Evolutionary conservation across 2,113 vertebrate genomes (phyloP), one percentile per base, ranked within the genome.

Genomic region (Oriolus oriolus): DNA sequence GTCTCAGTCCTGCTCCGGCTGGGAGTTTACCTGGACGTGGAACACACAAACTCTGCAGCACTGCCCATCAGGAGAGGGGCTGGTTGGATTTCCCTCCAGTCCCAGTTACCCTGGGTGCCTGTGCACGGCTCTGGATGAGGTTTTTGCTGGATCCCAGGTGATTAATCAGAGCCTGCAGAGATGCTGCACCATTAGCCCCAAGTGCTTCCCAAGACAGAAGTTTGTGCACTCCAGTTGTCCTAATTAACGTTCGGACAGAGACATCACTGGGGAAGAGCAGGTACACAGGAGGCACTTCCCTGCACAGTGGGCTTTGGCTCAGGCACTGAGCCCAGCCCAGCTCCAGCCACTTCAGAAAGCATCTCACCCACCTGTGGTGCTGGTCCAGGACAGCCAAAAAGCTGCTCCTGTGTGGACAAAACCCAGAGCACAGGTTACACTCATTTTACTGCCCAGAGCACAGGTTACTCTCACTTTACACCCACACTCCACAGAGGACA

Each of bases 1-100:
- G 6, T 91, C 95, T 96, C 93, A 41, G 70, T 74, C 42, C 77
- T 88, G 41, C 96, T 78, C 74, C 0, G 1, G 83, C 91, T 94
- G 93, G 80, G 84, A 90, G 89, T 64, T 84, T 37, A 84, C 75
- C 88, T 95, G 84, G 80, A 49, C 9, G 28, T 64, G 91, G 93
- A 86, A 92, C 77, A 68, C 61, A 78, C 79, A 42, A 27, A 50
- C 47, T 35, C 30, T 16, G 13, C 3, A 77, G 83, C 30, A 30
- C 37, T 49, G 74, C 49, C 65, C 65, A 30, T 45, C 66, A 71
- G 57, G 54, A 84, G 26, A 78, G 65, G 69, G 37, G 30, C 13
- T 0, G 1, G 7, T 16, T 39, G 49, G 26, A 7, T 68, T 49
- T 57, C 42, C 33, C 21, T 45, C 71, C 63, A 28, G 33, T 28